Conservation (phyloP, 2,888 invertebrate genomes). For the Germaria angustata region DNA sequence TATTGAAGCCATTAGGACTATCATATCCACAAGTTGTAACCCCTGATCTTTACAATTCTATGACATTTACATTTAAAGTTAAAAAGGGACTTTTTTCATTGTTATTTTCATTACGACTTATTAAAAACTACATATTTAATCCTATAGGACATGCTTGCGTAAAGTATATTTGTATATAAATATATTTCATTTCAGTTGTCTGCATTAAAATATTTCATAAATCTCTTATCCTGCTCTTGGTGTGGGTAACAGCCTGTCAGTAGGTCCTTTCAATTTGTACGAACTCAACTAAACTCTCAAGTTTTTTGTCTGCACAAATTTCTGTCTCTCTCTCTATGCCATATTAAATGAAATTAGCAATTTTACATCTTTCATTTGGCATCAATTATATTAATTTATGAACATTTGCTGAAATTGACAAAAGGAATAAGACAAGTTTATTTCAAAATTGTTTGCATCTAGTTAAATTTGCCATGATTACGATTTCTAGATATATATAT, state of each 20-base stretch:
- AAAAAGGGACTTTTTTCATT: slow-evolving; percentile 5
- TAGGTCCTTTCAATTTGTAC: neutral
- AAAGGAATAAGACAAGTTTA: neutral
- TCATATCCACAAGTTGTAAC: slow-evolving; percentile 2
- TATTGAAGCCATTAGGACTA: slow-evolving; percentile 47
- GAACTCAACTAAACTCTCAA: neutral
- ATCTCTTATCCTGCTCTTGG: slow-evolving; percentile 23
- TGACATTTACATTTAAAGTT: neutral
- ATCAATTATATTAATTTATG: slow-evolving; percentile 6
- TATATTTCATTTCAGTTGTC: slow-evolving; percentile 9
- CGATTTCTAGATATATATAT: neutral
- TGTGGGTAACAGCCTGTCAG: slow-evolving; percentile 22
- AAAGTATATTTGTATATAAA: neutral
- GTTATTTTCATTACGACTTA: slow-evolving; percentile 1
- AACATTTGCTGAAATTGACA: neutral
- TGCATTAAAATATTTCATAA: slow-evolving; percentile 51
- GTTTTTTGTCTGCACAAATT: neutral
- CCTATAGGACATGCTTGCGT: neutral
- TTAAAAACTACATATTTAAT: slow-evolving; percentile 22
- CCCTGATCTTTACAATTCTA: neutral
- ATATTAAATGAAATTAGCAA: slow-evolving; percentile 20
- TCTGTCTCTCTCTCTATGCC: neutral
- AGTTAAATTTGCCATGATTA: neutral
- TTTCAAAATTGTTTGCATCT: neutral
- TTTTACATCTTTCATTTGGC: slow-evolving; percentile 31